These are phyloP conservation scores for Diplodus sargus DNA, from an alignment of 2,797 vertebrate genomes.

Conservation along the genomic window DNA sequence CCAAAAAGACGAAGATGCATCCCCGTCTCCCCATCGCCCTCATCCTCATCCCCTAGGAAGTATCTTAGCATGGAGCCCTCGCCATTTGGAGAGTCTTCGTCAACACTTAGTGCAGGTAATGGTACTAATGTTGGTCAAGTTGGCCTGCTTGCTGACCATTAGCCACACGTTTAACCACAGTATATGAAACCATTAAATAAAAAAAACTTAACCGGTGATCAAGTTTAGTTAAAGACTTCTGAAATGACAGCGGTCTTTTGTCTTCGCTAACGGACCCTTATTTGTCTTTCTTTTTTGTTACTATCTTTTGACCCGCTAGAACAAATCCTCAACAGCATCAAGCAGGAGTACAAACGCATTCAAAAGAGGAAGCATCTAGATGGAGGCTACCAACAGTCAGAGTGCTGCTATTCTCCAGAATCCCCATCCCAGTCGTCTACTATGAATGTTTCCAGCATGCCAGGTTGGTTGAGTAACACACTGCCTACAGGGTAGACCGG, in stretches of 20 bases:
- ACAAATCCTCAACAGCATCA: conserved; percentile 99
- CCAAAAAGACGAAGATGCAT: conserved; percentile 94
- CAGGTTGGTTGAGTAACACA: conserved; percentile 84
- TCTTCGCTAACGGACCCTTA: not conserved
- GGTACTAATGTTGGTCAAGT: conserved; percentile 4
- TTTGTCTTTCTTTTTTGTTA: not conserved
- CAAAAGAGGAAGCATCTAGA: conserved; percentile 99
- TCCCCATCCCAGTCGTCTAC: conserved; percentile 91
- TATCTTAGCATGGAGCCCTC: conserved; percentile 97
- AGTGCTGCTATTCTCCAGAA: conserved; percentile 93
- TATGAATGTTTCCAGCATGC: conserved; percentile 90
- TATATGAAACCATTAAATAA: not conserved
- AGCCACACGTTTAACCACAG: conserved; percentile 44
- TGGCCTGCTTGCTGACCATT: conserved; percentile 42
- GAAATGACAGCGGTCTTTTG: conserved; percentile 5
- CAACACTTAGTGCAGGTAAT: conserved; percentile 94
- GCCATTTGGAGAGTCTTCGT: conserved; percentile 94
- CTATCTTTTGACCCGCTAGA: conserved; percentile 79
- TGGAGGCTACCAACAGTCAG: conserved; percentile 92
- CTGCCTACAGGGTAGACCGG: too few relatives aligned
- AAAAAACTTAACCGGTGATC: not conserved
- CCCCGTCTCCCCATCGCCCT: conserved; percentile 88
- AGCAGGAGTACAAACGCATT: conserved; percentile 99
- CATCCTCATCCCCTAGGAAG: conserved; percentile 91
- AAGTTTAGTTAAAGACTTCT: not conserved